These are phyloP conservation scores for Siniperca chuatsi DNA, from an alignment of 2,113 vertebrate genomes.

Conservation along the genomic window DNA sequence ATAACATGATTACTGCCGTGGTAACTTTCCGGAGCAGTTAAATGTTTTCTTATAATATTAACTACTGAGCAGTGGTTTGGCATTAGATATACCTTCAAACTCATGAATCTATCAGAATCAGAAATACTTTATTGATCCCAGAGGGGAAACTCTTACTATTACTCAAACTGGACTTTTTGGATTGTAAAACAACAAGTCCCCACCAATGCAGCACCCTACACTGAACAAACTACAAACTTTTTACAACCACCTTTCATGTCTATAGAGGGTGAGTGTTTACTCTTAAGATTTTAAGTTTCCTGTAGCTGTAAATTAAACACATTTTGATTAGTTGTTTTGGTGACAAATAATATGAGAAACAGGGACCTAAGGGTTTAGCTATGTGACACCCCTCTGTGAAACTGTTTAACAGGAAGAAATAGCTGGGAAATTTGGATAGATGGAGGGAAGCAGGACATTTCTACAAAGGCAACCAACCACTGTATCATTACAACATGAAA, in stretches of 20 bases:
- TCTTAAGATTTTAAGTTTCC: conserved; percentile 31
- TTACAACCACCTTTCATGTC: background rate
- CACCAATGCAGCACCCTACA: background rate
- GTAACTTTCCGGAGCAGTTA: background rate
- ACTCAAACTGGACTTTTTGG: conserved; percentile 5
- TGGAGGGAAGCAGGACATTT: conserved; percentile 39
- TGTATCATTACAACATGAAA: conserved; percentile 70
- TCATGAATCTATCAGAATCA: background rate
- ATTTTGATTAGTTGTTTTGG: conserved; percentile 51
- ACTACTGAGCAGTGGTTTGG: background rate
- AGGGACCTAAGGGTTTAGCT: conserved; percentile 24
- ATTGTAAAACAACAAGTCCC: background rate
- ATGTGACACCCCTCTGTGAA: conserved; percentile 41
- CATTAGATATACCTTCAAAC: background rate
- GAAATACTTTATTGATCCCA: no score
- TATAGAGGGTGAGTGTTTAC: conserved; percentile 9
- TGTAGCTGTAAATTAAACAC: conserved; percentile 42
- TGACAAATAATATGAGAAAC: conserved; percentile 26
- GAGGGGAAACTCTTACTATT: background rate
- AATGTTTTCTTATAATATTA: background rate
- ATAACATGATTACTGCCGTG: background rate
- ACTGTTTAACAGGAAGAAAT: conserved; percentile 26
- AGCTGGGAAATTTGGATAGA: conserved; percentile 38
- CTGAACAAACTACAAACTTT: conserved; percentile 7
- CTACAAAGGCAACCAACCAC: conserved; percentile 57